Conservation (phyloP, 2,797 vertebrate genomes). For the Ficedula albicollis region DNA sequence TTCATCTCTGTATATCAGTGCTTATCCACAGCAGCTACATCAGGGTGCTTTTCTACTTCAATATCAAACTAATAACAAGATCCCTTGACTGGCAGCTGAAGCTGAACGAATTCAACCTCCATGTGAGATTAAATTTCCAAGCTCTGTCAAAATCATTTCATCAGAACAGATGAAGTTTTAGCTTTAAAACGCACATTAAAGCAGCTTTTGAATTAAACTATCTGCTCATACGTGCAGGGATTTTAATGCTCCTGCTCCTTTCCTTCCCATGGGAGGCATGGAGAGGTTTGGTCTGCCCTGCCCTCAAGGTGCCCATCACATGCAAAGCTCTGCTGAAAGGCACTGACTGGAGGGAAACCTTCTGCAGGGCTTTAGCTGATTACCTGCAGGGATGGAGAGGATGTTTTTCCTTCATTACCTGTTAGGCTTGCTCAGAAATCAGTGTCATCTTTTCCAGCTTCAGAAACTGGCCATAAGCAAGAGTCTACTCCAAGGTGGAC, state of each 20-base stretch:
- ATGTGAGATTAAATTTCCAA: neutral
- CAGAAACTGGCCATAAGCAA: neutral
- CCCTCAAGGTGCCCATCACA: neutral
- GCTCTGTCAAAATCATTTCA: conserved; percentile 10
- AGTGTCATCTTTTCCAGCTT: neutral
- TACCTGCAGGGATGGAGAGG: neutral
- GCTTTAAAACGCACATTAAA: neutral
- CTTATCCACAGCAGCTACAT: neutral
- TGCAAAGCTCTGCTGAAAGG: neutral
- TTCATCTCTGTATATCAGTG: neutral
- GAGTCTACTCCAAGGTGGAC: fast-evolving
- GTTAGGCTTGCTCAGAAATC: neutral
- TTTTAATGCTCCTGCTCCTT: neutral
- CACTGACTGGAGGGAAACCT: neutral
- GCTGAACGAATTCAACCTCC: neutral
- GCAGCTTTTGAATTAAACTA: neutral
- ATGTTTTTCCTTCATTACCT: neutral
- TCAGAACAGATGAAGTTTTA: neutral
- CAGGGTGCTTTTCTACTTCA: neutral
- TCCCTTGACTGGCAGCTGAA: neutral
- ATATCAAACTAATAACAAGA: neutral
- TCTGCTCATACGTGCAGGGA: neutral
- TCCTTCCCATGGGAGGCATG: fast-evolving
- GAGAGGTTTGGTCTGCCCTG: neutral
- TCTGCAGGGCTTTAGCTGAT: neutral